Evolutionary conservation across 1,140 invertebrate species (phyloP), one percentile per base, ranked within the genome.

Genomic region (Yoshiicerus persimilis): DNA sequence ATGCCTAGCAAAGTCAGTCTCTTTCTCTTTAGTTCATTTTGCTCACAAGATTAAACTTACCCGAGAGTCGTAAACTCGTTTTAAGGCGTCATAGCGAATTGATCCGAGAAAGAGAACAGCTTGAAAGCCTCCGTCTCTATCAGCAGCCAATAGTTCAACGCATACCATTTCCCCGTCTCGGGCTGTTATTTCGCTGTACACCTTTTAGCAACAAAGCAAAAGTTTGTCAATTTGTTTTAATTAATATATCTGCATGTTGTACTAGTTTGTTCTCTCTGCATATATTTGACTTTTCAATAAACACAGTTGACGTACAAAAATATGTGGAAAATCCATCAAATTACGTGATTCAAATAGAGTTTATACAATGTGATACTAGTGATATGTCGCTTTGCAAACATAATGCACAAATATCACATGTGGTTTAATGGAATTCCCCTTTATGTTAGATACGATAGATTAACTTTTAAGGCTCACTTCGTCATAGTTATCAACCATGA

Each of bases 401-500:
- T 70, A 30, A 30, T 70, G 13, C 13, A 70, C 11, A 70, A 70
- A 30, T 25, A 0, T 27, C 16, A 41, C 34, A n/a, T 4, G 38
- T 83, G 77, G 3, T 30, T 83, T 39, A 3, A 39, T 27, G 13
- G 8, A 84, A 36, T n/a, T n/a, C n/a, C n/a, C n/a, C n/a, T n/a
- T n/a, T n/a, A n/a, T n/a, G n/a, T n/a, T n/a, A n/a, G n/a, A n/a
- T n/a, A n/a, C n/a, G n/a, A n/a, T n/a, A n/a, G n/a, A 83, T 83
- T 70, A 64, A 30, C 25, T 27, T 86, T 9, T 25, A 83, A 62
- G 27, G 84, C 84, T 92, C 92, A 98, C 97, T 95, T 99, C 98
- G 93, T 99, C 98, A 93, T 99, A 99, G 94, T 99, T 99, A 93
- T 99, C 99, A 77, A 99, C 97, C 95, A 98, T 98, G 93, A 99